phyloP scores from a whole-genome alignment of 1,140 invertebrate genomes.

The Caenorhabditis remanei region DNA sequence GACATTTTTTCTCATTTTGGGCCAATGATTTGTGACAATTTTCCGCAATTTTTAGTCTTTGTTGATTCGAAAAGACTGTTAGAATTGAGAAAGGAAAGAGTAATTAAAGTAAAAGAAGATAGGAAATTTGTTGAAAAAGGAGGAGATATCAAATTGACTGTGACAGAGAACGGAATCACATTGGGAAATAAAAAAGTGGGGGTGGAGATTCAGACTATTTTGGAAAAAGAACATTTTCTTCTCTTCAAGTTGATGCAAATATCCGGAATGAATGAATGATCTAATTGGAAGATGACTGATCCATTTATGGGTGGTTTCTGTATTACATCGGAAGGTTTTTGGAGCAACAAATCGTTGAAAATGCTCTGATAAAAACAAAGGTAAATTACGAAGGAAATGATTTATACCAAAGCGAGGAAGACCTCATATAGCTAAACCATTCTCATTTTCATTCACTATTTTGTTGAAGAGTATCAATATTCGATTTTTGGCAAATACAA shows the following conservation, averaged over 20 bases:
- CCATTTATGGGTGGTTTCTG: too few relatives aligned
- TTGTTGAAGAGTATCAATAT: too few relatives aligned
- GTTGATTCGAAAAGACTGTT: not conserved
- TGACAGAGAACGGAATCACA: conserved; percentile 30
- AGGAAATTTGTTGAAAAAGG: not conserved
- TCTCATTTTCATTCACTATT: too few relatives aligned
- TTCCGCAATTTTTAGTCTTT: not conserved
- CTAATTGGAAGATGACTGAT: not conserved
- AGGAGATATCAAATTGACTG: not conserved
- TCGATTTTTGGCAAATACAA: too few relatives aligned
- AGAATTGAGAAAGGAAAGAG: not conserved
- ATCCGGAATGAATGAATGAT: not conserved
- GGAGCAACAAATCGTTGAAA: too few relatives aligned
- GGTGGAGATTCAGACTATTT: not conserved
- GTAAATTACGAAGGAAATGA: too few relatives aligned
- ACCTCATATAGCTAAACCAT: too few relatives aligned
- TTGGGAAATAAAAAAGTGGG: not conserved
- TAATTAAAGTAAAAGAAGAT: conserved; percentile 5
- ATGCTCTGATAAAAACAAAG: too few relatives aligned
- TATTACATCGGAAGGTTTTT: too few relatives aligned
- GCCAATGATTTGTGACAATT: not conserved
- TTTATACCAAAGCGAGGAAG: too few relatives aligned
- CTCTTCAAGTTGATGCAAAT: not conserved
- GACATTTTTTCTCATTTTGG: not conserved
- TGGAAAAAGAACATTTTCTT: not conserved